phyloP scores from a whole-genome alignment of 2,888 invertebrate genomes.

The Trachelus tabidus region DNA sequence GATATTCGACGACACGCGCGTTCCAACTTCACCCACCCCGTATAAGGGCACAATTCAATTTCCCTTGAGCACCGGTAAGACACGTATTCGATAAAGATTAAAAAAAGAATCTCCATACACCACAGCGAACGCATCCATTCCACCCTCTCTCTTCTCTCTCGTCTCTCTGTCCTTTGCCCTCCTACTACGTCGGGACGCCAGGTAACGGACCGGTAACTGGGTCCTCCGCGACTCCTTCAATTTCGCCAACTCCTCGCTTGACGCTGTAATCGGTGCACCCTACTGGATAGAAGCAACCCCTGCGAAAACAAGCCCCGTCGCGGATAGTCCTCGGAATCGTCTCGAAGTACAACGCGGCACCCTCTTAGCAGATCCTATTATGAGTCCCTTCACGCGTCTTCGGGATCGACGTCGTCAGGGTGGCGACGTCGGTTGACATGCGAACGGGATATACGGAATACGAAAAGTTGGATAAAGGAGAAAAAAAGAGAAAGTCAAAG shows the following conservation, averaged over 20 bases:
- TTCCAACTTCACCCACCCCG: conserved; percentile 69
- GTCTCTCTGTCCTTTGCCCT: no score
- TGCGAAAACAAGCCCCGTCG: neutral
- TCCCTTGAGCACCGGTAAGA: conserved; percentile 44
- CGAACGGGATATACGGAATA: neutral
- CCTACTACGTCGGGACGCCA: neutral
- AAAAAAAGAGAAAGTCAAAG: conserved; percentile 24
- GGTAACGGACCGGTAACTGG: neutral
- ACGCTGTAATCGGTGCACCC: neutral
- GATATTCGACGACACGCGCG: conserved; percentile 60
- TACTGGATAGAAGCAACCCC: neutral
- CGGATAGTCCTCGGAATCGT: neutral
- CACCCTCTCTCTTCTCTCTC: neutral
- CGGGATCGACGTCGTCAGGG: neutral
- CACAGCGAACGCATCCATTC: neutral
- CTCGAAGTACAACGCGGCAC: neutral
- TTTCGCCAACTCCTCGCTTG: neutral
- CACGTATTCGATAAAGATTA: conserved; percentile 71
- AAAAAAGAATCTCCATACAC: conserved; percentile 61
- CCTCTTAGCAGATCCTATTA: neutral
- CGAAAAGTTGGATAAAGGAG: neutral
- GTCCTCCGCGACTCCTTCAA: neutral
- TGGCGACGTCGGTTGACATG: neutral
- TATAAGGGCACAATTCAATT: conserved; percentile 40
- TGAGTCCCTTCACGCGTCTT: neutral